Evolutionary conservation across 2,797 vertebrate genomes (phyloP).

Genomic region (Spea hammondii): DNA sequence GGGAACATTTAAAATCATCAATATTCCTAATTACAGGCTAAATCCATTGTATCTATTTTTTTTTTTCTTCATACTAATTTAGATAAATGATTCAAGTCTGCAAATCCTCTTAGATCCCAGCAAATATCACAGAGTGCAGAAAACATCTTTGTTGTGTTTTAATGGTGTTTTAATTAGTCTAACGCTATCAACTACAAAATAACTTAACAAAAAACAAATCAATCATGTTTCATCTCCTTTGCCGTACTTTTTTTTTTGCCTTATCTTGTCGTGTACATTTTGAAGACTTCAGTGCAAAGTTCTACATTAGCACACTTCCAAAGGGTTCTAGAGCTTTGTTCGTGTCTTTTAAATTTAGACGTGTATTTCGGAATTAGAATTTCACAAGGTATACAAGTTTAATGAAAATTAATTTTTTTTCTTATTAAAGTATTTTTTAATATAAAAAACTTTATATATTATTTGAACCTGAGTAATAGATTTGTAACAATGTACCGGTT

Average conservation of each 20-base stretch:
- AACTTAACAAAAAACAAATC: neutral
- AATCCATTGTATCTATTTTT: too few relatives aligned
- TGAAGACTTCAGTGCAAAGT: constrained; percentile 23
- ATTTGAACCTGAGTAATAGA: too few relatives aligned
- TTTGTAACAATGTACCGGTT: too few relatives aligned
- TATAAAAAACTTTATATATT: too few relatives aligned
- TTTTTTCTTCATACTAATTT: too few relatives aligned
- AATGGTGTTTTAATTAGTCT: constrained; percentile 15
- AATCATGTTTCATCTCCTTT: constrained; percentile 9
- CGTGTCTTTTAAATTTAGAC: neutral
- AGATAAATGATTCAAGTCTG: too few relatives aligned
- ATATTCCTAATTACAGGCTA: too few relatives aligned
- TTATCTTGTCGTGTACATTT: neutral
- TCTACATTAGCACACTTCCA: neutral
- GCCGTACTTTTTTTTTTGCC: neutral
- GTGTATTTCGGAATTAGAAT: neutral
- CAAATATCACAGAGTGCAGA: neutral
- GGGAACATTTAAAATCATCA: too few relatives aligned
- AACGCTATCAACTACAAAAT: neutral
- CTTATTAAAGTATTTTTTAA: too few relatives aligned
- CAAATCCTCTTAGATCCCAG: neutral
- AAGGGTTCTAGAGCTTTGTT: constrained; percentile 1
- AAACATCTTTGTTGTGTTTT: neutral
- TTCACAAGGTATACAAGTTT: too few relatives aligned
- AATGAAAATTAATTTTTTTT: too few relatives aligned